Evolutionary conservation across 2,797 vertebrate species (phyloP).

Genomic region (Diplodus puntazzo): DNA sequence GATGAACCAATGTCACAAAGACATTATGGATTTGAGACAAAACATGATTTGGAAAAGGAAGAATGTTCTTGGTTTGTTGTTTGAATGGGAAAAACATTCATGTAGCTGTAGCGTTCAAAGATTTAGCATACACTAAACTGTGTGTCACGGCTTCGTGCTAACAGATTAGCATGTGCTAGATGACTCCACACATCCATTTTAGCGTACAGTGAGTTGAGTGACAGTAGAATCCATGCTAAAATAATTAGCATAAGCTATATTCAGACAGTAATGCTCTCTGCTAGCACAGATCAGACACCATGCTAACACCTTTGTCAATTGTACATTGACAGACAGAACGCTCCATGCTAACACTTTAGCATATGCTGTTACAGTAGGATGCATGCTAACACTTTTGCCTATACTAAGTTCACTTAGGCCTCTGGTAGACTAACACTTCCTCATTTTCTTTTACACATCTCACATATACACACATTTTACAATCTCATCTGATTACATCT

Average conservation of each 20-base stretch:
- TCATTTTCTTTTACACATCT: no score
- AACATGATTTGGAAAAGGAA: not conserved
- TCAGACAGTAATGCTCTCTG: no score
- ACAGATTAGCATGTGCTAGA: not conserved
- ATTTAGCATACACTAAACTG: not conserved
- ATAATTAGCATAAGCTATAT: no score
- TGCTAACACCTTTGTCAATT: not conserved
- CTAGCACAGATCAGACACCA: not conserved
- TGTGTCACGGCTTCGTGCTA: not conserved
- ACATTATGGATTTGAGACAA: slow-evolving; percentile 1
- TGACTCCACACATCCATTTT: not conserved
- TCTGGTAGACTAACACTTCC: no score
- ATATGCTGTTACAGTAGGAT: no score
- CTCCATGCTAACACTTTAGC: not conserved
- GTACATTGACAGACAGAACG: not conserved
- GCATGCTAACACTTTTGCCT: not conserved
- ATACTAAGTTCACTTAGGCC: not conserved
- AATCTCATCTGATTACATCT: not conserved
- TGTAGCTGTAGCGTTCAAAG: not conserved
- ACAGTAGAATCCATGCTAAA: not conserved
- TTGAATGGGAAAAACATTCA: no score
- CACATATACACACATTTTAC: no score
- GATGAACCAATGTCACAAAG: not conserved
- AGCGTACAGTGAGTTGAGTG: no score
- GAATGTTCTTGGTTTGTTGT: no score